Percentiles rank a stretch among this genome's conserved stretches.
Evolutionary conservation across 2,888 invertebrate species (phyloP).

Genomic region (Drosophila atroscutellata): DNA sequence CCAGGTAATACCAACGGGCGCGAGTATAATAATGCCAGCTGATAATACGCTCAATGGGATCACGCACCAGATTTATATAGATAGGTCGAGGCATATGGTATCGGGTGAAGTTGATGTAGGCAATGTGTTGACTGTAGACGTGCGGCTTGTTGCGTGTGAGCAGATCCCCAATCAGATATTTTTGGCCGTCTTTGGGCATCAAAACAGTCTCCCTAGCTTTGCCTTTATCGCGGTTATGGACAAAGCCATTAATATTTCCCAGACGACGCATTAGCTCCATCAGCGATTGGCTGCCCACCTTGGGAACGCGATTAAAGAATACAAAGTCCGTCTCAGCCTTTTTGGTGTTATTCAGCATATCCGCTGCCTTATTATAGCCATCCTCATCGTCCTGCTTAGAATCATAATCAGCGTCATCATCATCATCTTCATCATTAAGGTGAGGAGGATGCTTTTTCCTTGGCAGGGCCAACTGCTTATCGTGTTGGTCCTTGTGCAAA

Average conservation of each 20-base stretch:
- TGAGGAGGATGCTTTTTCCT: conserved; percentile 11
- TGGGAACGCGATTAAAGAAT: conserved; percentile 95
- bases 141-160: conserved; percentile 90
- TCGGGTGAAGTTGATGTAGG: conserved; percentile 94
- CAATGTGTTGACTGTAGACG: conserved; percentile 94
- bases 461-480: conserved; percentile 57
- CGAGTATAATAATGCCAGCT: conserved; percentile 97
- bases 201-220: conserved; percentile 94
- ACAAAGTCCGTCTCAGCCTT: conserved; percentile 88
- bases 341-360: conserved; percentile 81
- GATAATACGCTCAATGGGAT: conserved; percentile 95
- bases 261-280: conserved; percentile 92
- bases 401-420: conserved; percentile 17
- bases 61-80: conserved; percentile 95
- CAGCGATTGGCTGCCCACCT: conserved; percentile 95
- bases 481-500: conserved; percentile 49
- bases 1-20: conserved; percentile 95
- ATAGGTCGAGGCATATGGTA: conserved; percentile 92
- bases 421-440: conserved; percentile 1
- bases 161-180: conserved; percentile 89
- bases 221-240: conserved; percentile 89
- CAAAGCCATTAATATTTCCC: conserved; percentile 82
- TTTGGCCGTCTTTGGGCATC: conserved; percentile 90
- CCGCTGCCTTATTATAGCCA: conserved; percentile 59
- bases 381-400: conserved; percentile 35